Conservation (phyloP, 2,888 invertebrate species). For the Stenodema calcarata region DNA sequence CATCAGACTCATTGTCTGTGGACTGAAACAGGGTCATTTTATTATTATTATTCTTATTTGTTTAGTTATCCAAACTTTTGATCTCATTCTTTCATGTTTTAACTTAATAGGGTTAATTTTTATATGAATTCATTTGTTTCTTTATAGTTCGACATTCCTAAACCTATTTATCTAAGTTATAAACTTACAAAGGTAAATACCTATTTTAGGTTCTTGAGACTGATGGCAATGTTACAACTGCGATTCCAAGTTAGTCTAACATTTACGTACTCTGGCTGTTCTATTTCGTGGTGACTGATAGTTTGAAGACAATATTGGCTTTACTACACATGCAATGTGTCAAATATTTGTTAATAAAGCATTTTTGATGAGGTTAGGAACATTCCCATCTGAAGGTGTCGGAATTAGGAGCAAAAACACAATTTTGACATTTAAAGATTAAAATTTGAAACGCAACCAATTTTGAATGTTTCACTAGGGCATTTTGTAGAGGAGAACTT, state of each 20-base stretch:
- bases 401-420: too few species aligned
- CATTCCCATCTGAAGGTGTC: background rate
- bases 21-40: background rate
- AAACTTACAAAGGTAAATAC: too few species aligned
- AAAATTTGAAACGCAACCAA: background rate
- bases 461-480: background rate
- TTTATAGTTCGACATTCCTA: too few species aligned
- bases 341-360: too few species aligned
- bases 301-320: background rate
- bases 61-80: background rate
- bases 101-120: too few species aligned
- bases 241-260: background rate
- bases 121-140: too few species aligned
- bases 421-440: too few species aligned
- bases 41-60: background rate
- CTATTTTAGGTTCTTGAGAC: too few species aligned
- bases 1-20: slow-evolving; percentile 2
- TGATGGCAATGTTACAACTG: too few species aligned
- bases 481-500: background rate
- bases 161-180: too few species aligned
- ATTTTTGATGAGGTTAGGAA: background rate
- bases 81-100: background rate
- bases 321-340: background rate
- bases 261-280: background rate
- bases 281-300: background rate